Conservation (phyloP, 2,797 vertebrate species). For the Sebastolobus alascanus region DNA sequence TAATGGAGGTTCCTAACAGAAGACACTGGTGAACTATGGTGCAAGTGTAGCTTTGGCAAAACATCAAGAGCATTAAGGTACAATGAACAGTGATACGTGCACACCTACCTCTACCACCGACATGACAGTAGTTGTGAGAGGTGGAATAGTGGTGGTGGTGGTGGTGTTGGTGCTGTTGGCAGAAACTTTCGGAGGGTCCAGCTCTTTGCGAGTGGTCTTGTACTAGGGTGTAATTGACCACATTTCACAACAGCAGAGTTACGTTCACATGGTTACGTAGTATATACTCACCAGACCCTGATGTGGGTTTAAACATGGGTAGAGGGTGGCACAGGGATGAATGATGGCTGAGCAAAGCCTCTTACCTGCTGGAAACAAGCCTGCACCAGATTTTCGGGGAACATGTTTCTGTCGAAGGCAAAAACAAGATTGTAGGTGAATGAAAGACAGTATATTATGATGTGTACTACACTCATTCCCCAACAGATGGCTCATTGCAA, state of each 20-base stretch:
- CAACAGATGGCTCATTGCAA: neutral
- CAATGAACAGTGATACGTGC: neutral
- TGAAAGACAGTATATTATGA: neutral
- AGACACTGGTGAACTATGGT: neutral
- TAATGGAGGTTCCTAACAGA: neutral
- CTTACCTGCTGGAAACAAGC: conserved; percentile 98
- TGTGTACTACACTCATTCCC: neutral
- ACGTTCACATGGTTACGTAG: neutral
- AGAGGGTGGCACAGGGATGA: neutral
- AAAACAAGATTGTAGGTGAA: conserved; percentile 12
- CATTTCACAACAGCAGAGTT: conserved; percentile 16
- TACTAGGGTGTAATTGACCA: conserved; percentile 83
- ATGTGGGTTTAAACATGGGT: neutral
- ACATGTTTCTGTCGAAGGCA: conserved; percentile 93
- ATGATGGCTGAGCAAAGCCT: neutral
- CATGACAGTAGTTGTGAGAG: conserved; percentile 76
- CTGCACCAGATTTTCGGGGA: conserved; percentile 97
- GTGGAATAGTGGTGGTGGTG: conserved; percentile 69
- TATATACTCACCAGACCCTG: neutral
- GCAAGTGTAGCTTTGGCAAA: neutral
- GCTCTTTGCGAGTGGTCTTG: conserved; percentile 93
- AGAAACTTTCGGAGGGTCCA: conserved; percentile 61
- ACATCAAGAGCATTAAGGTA: neutral
- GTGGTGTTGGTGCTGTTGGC: conserved; percentile 75
- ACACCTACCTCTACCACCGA: conserved; percentile 82